These are phyloP conservation scores for Tinamus major DNA, from an alignment of 2,797 vertebrate species.

Conservation along the genomic window DNA sequence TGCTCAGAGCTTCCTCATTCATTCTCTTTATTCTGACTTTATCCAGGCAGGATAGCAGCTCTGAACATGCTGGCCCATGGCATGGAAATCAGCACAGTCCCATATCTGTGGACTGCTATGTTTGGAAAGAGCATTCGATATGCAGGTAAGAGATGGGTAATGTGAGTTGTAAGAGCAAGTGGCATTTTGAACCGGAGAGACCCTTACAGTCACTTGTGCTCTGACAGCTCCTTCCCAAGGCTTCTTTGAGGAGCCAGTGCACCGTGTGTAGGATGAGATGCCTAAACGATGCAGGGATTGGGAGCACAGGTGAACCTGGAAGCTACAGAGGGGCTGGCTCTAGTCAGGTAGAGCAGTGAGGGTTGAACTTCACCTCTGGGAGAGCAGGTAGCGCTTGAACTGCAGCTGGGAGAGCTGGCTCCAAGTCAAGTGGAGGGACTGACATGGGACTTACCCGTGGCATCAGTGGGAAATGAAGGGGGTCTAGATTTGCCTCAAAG, in stretches of 20 bases:
- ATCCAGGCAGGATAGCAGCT: constrained; percentile 89
- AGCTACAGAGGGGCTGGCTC: background rate
- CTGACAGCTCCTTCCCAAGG: background rate
- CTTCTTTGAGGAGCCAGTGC: background rate
- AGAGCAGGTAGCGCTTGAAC: background rate
- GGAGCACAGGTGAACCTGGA: background rate
- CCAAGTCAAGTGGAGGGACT: background rate
- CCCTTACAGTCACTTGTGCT: background rate
- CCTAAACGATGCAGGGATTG: background rate
- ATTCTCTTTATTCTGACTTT: background rate
- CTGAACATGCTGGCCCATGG: constrained; percentile 94
- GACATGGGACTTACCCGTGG: no score
- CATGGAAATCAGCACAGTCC: constrained; percentile 91
- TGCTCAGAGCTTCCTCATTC: background rate
- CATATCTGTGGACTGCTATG: constrained; percentile 97
- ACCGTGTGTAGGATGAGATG: background rate
- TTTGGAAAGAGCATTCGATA: constrained; percentile 97
- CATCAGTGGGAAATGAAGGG: background rate
- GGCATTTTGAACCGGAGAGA: no score
- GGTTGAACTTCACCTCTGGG: no score
- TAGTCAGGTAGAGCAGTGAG: background rate
- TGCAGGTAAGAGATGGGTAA: constrained; percentile 81
- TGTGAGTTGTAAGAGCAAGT: background rate
- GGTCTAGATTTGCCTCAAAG: background rate
- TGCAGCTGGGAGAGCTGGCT: no score